Percentiles rank a stretch among this genome's conserved stretches.
These are phyloP conservation scores for Centropyge bicolor DNA, from an alignment of 2,797 vertebrate species.

Conservation along the genomic window DNA sequence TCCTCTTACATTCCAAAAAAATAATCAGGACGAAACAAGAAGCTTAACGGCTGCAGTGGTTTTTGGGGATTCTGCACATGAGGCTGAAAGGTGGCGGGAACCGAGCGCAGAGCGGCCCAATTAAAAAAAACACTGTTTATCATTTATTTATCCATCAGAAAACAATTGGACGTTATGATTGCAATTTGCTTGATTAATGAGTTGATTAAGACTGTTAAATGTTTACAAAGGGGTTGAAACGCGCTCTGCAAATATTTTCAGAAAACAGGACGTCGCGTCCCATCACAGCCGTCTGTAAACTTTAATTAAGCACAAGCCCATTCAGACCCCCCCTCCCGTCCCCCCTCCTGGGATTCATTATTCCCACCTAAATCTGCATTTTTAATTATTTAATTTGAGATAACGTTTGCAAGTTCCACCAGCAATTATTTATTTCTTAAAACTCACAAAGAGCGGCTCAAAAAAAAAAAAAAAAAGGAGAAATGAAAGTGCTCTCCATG, in stretches of 20 bases:
- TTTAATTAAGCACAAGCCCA: constrained; percentile 85
- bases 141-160: constrained; percentile 84
- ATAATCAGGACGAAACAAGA: constrained; percentile 40
- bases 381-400: constrained; percentile 87
- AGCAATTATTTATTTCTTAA: constrained; percentile 79
- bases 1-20: not conserved
- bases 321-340: constrained; percentile 59
- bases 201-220: constrained; percentile 85
- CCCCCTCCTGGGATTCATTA: constrained; percentile 84
- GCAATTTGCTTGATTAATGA: constrained; percentile 87
- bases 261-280: constrained; percentile 79
- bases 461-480: constrained; percentile 1
- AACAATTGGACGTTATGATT: constrained; percentile 86
- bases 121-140: constrained; percentile 78
- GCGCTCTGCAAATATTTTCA: constrained; percentile 82
- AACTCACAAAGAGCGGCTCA: constrained; percentile 68
- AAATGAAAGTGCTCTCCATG: constrained; percentile 52
- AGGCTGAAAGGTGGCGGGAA: constrained; percentile 59
- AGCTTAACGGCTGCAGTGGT: constrained; percentile 37
- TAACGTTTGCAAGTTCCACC: constrained; percentile 77
- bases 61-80: constrained; percentile 48
- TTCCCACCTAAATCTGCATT: constrained; percentile 87
- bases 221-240: constrained; percentile 82
- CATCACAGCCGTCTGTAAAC: constrained; percentile 83
- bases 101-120: constrained; percentile 60